Base-by-base conservation (phyloP, 2,797 vertebrate genomes). In the Melanogrammus aeglefinus region DNA sequence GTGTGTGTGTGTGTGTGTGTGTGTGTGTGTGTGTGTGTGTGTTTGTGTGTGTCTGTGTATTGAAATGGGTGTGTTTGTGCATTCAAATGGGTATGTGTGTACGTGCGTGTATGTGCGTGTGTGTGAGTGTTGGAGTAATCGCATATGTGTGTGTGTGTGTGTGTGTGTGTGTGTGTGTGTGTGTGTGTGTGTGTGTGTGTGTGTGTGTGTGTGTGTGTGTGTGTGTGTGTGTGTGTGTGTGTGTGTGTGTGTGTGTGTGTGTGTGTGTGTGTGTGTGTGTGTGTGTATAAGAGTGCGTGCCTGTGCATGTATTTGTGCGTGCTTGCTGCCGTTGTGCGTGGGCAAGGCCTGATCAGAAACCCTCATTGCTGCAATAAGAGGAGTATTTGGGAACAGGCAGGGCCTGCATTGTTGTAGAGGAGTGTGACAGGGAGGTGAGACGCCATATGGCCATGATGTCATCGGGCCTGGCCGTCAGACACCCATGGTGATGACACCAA, bases 401-500 rank as follows among this genome's bases (percentile, higher is more conserved):
- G 90, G 16, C 76, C 82, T 87, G 87, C 83, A 87, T 89, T 91
- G 87, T 88, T 57, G 87, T 88, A 91, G 92, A 89, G 82, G 90
- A 93, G 92, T 94, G 93, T 93, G 92, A 93, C 85, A 86, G 88
- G 78, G 87, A 92, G 91, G 92, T 93, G 91, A 91, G 91, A 91
- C 89, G 92, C 90, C 92, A 93, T 90, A 93, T 92, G 92, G 90
- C 87, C 86, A 92, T 94, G 93, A 93, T 93, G 92, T 94, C 92
- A 93, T 93, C 90, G 89, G 90, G 92, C 91, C 88, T 88, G 90
- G 92, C 91, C 91, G 88, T 91, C 76, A 91, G 85, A 91, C 84
- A 86, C 35, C 76, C 77, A 47, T 89, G 88, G 89, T 78, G 86
- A 87, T 83, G 82, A 84, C 81, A 79, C 84, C 73, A 85, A 89